Percentiles rank a stretch among this genome's conserved stretches.
Conservation (phyloP, 1,140 invertebrate genomes). For the Drosophila takahashii region DNA sequence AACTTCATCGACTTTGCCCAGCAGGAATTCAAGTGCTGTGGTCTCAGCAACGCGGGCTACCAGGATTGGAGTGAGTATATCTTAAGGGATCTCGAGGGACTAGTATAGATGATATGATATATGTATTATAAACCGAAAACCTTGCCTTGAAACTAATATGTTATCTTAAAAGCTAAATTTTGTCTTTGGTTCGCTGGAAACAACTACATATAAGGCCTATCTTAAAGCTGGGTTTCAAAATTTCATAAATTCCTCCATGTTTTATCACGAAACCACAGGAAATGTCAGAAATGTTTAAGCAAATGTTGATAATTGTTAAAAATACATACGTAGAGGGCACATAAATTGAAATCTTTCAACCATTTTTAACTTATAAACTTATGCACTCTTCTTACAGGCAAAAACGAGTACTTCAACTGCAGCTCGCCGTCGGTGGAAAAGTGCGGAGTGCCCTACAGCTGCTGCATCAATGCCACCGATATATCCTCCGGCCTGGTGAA, state of each 20-base stretch:
- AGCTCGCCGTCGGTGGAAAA: conserved; percentile 93
- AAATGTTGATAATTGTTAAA: no score
- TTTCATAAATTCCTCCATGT: background rate
- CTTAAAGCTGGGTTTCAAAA: no score
- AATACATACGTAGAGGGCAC: no score
- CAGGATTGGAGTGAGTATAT: conserved; percentile 90
- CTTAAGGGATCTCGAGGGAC: background rate
- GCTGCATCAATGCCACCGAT: conserved; percentile 95
- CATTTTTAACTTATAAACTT: no score
- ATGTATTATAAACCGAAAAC: no score
- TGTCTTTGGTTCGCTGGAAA: no score
- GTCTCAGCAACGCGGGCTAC: conserved; percentile 94
- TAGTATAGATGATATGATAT: no score
- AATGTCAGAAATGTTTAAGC: background rate
- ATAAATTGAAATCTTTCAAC: no score
- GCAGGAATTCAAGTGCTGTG: conserved; percentile 96
- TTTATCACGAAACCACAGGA: background rate
- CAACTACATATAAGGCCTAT: no score
- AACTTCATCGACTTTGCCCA: conserved; percentile 98
- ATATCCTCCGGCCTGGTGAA: conserved; percentile 94
- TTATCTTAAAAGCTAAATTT: no score
- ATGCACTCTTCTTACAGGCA: conserved; percentile 78
- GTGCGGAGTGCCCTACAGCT: conserved; percentile 97
- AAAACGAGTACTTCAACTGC: conserved; percentile 98
- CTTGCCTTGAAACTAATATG: no score